A percentile compares a stretch with the other conserved stretches of the same genome.
These are phyloP conservation scores for Amblyopsis rosae DNA, from an alignment of 2,113 vertebrate species.

Conservation along the genomic window DNA sequence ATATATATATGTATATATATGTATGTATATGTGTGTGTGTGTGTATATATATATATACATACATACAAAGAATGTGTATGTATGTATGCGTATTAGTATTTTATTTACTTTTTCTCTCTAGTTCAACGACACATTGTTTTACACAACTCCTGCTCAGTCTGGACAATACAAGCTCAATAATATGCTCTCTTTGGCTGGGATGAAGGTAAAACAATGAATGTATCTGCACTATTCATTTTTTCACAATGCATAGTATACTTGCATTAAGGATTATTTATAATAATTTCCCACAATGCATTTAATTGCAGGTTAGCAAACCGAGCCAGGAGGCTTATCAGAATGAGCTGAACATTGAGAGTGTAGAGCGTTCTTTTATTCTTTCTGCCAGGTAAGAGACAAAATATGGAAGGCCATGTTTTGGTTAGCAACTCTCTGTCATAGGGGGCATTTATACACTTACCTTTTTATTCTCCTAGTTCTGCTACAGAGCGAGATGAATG, in stretches of 20 bases:
- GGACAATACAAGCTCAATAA: slow-evolving; percentile 96
- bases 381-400: slow-evolving; percentile 85
- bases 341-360: slow-evolving; percentile 95
- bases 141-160: slow-evolving; percentile 90
- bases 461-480: slow-evolving; percentile 74
- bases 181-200: slow-evolving; percentile 91
- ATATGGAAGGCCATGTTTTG: too few species aligned
- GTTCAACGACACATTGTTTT: slow-evolving; percentile 94
- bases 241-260: background rate
- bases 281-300: slow-evolving; percentile 22
- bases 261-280: background rate
- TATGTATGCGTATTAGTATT: background rate
- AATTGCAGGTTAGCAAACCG: slow-evolving; percentile 90
- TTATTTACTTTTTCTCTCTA: slow-evolving; percentile 58
- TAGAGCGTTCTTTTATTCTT: slow-evolving; percentile 96
- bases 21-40: too few species aligned
- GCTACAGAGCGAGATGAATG: slow-evolving; percentile 92
- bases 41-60: too few species aligned
- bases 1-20: too few species aligned
- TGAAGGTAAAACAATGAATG: slow-evolving; percentile 83
- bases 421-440: too few species aligned
- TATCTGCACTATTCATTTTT: background rate
- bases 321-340: slow-evolving; percentile 95
- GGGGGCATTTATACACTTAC: background rate
- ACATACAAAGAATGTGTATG: too few species aligned